These are phyloP conservation scores for Arenicola marina DNA, from an alignment of 2,888 invertebrate genomes.

Conservation along the genomic window DNA sequence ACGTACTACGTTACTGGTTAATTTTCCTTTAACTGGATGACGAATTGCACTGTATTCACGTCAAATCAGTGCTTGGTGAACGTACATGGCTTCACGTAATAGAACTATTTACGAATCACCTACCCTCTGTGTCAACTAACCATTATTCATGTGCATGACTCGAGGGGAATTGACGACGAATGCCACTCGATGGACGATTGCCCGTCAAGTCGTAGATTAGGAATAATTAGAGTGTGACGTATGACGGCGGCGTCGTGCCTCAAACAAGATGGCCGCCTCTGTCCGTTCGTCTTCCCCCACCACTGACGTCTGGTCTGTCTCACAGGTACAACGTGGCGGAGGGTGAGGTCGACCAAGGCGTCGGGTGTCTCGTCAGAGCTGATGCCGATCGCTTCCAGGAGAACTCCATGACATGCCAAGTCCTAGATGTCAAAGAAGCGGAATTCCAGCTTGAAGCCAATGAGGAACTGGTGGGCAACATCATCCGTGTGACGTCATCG, in stretches of 20 bases:
- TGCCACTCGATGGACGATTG: too few species aligned
- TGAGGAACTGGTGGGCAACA: slow-evolving; percentile 50
- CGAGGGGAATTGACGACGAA: too few species aligned
- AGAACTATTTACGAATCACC: not conserved
- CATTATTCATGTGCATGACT: too few species aligned
- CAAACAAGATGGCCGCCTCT: not conserved
- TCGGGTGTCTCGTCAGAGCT: slow-evolving; percentile 38
- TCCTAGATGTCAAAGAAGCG: slow-evolving; percentile 38
- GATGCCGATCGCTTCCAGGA: slow-evolving; percentile 34
- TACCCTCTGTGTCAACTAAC: too few species aligned
- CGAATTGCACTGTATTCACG: too few species aligned
- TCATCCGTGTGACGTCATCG: slow-evolving; percentile 33
- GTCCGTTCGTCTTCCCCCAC: not conserved
- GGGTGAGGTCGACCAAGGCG: slow-evolving; percentile 25
- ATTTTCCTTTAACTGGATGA: too few species aligned
- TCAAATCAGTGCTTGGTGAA: too few species aligned
- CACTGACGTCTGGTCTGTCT: not conserved
- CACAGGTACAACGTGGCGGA: slow-evolving; percentile 10
- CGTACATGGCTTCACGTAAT: not conserved
- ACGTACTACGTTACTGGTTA: too few species aligned
- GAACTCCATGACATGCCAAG: slow-evolving; percentile 29
- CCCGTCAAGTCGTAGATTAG: too few species aligned
- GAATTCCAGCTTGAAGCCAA: slow-evolving; percentile 38
- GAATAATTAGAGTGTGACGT: too few species aligned
- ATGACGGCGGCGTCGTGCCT: too few species aligned